A percentile compares a stretch with the other conserved stretches of the same genome.
Conservation (phyloP, 2,113 vertebrate species). For the Oplegnathus fasciatus region DNA sequence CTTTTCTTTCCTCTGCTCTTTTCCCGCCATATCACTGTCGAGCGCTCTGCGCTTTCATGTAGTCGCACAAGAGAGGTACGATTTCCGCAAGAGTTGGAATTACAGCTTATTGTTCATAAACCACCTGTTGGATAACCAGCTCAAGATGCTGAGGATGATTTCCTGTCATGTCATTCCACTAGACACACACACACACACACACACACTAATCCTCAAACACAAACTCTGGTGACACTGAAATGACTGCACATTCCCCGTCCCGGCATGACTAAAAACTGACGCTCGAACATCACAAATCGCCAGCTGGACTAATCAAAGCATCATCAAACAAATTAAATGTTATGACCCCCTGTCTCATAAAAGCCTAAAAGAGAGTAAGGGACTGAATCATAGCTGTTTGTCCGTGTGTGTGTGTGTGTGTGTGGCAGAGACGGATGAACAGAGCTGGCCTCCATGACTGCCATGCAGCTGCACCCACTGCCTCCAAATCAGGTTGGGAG, state of each 20-base stretch:
- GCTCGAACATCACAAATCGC: slow-evolving; percentile 45
- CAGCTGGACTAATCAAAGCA: slow-evolving; percentile 71
- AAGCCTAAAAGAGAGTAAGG: slow-evolving; percentile 35
- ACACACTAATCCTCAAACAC: slow-evolving; percentile 37
- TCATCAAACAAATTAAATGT: slow-evolving; percentile 62
- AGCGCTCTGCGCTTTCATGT: slow-evolving; percentile 37
- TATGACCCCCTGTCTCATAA: slow-evolving; percentile 56
- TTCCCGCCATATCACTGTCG: slow-evolving; percentile 77
- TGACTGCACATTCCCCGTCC: slow-evolving; percentile 34
- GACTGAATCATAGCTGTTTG: slow-evolving; percentile 63
- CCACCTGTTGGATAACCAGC: slow-evolving; percentile 73
- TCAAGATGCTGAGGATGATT: slow-evolving; percentile 67
- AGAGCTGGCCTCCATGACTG: slow-evolving; percentile 63
- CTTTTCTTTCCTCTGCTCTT: slow-evolving; percentile 67
- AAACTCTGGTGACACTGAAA: slow-evolving; percentile 59
- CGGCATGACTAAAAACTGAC: slow-evolving; percentile 53
- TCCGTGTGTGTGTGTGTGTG: slow-evolving; percentile 40
- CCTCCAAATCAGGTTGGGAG: slow-evolving; percentile 71
- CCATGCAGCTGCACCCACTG: slow-evolving; percentile 74
- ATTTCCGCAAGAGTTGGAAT: slow-evolving; percentile 27
- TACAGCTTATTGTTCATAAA: slow-evolving; percentile 47
- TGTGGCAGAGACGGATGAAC: slow-evolving; percentile 54
- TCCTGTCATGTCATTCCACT: slow-evolving; percentile 66
- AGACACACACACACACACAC: slow-evolving; percentile 42
- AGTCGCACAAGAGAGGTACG: slow-evolving; percentile 31